A percentile compares a stretch with the other conserved stretches of the same genome.
Evolutionary conservation across 2,888 invertebrate species (phyloP).

Genomic region (Incurvaria masculella): DNA sequence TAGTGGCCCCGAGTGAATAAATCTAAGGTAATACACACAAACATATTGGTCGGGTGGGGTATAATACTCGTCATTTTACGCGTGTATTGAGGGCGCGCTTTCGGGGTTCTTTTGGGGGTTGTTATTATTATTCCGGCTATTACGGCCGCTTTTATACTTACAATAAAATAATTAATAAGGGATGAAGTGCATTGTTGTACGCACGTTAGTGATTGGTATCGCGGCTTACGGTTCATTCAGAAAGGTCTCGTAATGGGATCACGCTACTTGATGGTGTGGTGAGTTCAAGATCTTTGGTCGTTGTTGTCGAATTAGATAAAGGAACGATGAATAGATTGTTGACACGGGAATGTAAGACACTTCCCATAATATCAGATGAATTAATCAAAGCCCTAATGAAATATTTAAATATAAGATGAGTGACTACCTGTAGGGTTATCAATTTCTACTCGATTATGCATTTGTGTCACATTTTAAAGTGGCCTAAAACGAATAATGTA

Average conservation of each 20-base stretch:
- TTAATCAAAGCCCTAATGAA: no score
- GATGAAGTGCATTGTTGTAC: constrained; percentile 50
- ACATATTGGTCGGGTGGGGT: constrained; percentile 52
- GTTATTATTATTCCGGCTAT: constrained; percentile 57
- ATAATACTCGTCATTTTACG: constrained; percentile 44
- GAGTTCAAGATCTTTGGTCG: neutral
- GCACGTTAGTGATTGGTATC: constrained; percentile 48
- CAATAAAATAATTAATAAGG: constrained; percentile 59
- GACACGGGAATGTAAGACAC: no score
- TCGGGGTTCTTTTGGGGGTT: constrained; percentile 52
- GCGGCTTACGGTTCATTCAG: constrained; percentile 38
- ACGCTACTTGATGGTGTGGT: neutral
- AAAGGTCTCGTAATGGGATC: neutral
- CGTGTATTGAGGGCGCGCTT: constrained; percentile 47
- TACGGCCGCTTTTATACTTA: constrained; percentile 55
- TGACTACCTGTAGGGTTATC: no score
- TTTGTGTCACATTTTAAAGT: no score
- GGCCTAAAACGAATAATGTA: no score
- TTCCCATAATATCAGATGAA: no score
- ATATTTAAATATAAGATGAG: no score
- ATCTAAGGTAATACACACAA: constrained; percentile 53
- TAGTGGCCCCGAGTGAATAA: constrained; percentile 50
- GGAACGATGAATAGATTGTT: no score
- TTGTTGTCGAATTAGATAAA: no score
- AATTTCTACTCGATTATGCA: no score